These are phyloP conservation scores for Lithophane leautieri DNA, from an alignment of 2,888 invertebrate species.

Conservation along the genomic window DNA sequence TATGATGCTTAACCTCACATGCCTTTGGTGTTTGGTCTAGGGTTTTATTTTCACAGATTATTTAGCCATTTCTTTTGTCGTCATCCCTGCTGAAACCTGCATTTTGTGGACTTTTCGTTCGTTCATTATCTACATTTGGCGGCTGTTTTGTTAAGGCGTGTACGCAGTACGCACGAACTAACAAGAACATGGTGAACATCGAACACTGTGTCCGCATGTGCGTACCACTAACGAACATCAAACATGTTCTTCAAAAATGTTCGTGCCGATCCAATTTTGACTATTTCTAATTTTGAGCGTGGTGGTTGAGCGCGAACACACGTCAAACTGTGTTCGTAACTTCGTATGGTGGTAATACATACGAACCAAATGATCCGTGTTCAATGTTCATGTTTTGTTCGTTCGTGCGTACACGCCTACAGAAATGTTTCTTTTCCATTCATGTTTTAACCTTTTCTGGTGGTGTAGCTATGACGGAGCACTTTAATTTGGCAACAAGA, in stretches of 20 bases:
- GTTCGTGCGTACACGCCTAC: background rate
- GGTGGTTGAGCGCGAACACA: too few species aligned
- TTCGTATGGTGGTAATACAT: too few species aligned
- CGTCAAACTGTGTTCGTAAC: too few species aligned
- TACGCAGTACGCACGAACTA: too few species aligned
- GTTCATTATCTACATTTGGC: constrained; percentile 28
- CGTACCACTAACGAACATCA: too few species aligned
- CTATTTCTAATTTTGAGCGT: too few species aligned
- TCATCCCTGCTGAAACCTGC: constrained; percentile 29
- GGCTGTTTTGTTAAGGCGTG: constrained; percentile 10
- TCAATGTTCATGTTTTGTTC: too few species aligned
- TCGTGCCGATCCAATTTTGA: too few species aligned
- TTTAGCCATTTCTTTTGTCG: constrained; percentile 28
- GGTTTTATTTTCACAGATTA: constrained; percentile 63
- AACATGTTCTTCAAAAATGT: too few species aligned
- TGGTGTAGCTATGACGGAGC: constrained; percentile 29
- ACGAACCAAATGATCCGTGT: too few species aligned
- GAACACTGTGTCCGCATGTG: too few species aligned
- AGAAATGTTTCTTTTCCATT: constrained; percentile 32
- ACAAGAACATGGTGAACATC: too few species aligned
- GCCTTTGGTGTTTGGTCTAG: constrained; percentile 69
- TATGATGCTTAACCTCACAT: constrained; percentile 63
- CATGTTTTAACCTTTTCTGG: constrained; percentile 34
- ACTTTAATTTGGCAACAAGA: background rate
- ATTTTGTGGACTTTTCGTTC: constrained; percentile 16